A percentile compares a stretch with the other conserved stretches of the same genome.
phyloP scores from a whole-genome alignment of 2,113 vertebrate species.

The Megaceryle torquata region DNA sequence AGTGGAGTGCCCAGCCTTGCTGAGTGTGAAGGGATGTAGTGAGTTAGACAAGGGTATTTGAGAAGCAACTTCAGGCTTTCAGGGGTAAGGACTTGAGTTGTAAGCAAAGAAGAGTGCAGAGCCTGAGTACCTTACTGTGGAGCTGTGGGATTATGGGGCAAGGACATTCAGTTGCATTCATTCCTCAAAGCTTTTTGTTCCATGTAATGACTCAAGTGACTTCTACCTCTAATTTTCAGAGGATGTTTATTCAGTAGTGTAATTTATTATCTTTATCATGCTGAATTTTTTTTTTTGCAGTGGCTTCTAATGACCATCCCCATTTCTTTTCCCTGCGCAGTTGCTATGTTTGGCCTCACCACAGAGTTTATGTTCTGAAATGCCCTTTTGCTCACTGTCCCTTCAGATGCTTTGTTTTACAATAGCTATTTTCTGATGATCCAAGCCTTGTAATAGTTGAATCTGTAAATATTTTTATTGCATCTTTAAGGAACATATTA shows the following conservation, averaged over 20 bases:
- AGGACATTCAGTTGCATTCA: neutral
- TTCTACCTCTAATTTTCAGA: neutral
- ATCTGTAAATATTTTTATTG: conserved; percentile 19
- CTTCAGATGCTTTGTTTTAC: conserved; percentile 25
- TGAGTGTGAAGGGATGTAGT: accelerated
- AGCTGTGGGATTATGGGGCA: neutral
- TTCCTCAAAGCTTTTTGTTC: neutral
- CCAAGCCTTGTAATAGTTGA: neutral
- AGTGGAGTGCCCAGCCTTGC: neutral
- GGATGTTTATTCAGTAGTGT: conserved; percentile 11
- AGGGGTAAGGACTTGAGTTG: neutral
- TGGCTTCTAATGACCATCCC: neutral
- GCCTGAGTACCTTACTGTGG: neutral
- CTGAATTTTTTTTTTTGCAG: neutral
- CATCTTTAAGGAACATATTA: neutral
- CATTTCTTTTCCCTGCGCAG: neutral
- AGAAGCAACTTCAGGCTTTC: neutral
- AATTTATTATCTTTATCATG: neutral
- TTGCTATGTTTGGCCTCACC: neutral
- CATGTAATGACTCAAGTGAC: neutral
- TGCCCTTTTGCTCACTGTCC: neutral
- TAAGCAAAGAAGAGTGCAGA: neutral
- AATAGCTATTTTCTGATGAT: neutral
- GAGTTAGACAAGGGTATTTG: accelerated
- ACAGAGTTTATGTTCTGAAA: neutral